Evolutionary conservation across 2,113 vertebrate genomes (phyloP).

Genomic region (Trichomycterus rosablanca): DNA sequence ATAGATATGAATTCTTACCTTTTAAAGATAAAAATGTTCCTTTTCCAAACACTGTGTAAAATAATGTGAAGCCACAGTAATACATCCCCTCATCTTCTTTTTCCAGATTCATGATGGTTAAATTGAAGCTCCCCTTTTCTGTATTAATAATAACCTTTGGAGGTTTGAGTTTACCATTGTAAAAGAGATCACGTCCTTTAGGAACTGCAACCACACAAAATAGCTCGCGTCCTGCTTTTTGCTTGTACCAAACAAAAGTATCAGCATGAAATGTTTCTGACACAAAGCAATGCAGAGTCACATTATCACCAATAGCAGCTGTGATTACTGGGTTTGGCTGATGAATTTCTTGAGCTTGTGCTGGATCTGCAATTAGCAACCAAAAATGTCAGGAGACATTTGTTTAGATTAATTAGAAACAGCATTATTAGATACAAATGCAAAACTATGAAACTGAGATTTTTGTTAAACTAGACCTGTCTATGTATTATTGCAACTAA

Average conservation of each 20-base stretch:
- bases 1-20: no score
- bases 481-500: no score
- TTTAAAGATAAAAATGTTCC: slow-evolving; percentile 11
- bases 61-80: slow-evolving; percentile 11
- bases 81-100: slow-evolving; percentile 19
- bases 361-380: not conserved
- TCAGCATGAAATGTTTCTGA: not conserved
- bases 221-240: not conserved
- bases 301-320: not conserved
- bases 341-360: not conserved
- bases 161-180: not conserved
- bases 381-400: no score
- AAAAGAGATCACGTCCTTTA: no score
- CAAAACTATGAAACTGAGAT: no score
- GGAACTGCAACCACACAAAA: no score
- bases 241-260: slow-evolving; percentile 10
- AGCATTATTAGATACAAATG: no score
- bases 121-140: not conserved
- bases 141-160: not conserved
- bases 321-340: not conserved
- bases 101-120: slow-evolving; percentile 3
- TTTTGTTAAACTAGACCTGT: no score
- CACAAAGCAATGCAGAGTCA: not conserved
- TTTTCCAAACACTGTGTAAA: not conserved
- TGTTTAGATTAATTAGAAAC: no score